Evolutionary conservation across 2,888 invertebrate species (phyloP), one percentile per base, ranked within the genome.

Genomic region (Cenopis cana): DNA sequence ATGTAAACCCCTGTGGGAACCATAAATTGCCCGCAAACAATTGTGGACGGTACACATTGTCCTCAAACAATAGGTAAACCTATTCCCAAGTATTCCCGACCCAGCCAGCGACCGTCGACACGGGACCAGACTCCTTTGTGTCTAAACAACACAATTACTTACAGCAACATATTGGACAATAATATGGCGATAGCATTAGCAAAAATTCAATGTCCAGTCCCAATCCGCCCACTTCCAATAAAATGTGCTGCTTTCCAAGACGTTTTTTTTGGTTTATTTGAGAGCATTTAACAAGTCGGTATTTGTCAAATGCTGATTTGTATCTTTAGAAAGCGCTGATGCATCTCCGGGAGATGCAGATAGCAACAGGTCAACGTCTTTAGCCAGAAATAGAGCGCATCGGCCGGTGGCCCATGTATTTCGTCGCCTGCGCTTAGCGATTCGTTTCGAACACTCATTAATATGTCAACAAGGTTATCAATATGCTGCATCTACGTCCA

Each of bases 391-490:
- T 92, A 93, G 89, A 84, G 76, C 76, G 78, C 77, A 83, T 81
- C 82, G 82, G 79, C 79, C 82, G 84, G 88, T 91, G 92, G 87
- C 81, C 85, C 82, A 81, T 86, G 87, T 91, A 89, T 89, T 80
- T 92, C 91, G 82, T 84, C 91, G 84, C 80, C 78, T 79, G 81
- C 86, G 84, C 89, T 87, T 84, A 87, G 85, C 86, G 83, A 89
- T 88, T 85, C 83, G 82, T 86, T 86, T 84, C 82, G 84, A 87
- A 86, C 86, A 88, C 83, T 89, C 90, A 85, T 92, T 89, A 89
- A 91, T 85, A 85, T 89, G 89, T 92, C 91, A 90, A 86, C 89
- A 81, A 85, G 85, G 84, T 88, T 88, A 90, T 92, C 89, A 83
- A 88, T 88, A 85, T 78, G 85, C 81, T 82, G 83, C 85, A 83